A percentile compares a stretch with the other conserved stretches of the same genome.
Conservation (phyloP, 2,113 vertebrate genomes). For the Dinomys branickii region DNA sequence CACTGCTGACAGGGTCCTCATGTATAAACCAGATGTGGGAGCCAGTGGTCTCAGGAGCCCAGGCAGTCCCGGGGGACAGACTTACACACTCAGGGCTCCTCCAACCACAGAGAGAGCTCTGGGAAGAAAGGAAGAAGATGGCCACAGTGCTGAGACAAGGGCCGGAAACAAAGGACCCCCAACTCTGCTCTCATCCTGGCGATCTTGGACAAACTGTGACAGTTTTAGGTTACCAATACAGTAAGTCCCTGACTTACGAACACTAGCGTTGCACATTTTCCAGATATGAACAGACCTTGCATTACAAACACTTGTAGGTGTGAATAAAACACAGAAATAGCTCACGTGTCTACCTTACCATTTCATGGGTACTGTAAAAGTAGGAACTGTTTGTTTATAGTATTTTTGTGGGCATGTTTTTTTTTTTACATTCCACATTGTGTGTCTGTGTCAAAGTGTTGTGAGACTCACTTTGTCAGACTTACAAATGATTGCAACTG, state of each 20-base stretch:
- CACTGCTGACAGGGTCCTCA: rapidly evolving
- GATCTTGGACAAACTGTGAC: not conserved
- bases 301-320: not conserved
- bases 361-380: not conserved
- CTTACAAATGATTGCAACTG: not conserved
- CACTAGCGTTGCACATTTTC: not conserved
- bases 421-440: not conserved
- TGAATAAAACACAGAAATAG: not conserved
- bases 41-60: not conserved
- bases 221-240: not conserved
- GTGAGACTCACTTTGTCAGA: not conserved
- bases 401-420: not conserved
- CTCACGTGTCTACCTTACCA: not conserved
- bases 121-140: not conserved
- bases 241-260: not conserved
- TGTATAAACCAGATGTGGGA: not conserved
- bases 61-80: not conserved
- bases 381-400: not conserved
- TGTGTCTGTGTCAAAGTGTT: not conserved
- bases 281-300: not conserved
- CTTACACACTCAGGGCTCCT: not conserved
- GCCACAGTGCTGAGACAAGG: not conserved
- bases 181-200: not conserved
- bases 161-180: not conserved
- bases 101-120: not conserved